Conservation (phyloP, 2,888 invertebrate species). For the Aleiodes leptofemur region DNA sequence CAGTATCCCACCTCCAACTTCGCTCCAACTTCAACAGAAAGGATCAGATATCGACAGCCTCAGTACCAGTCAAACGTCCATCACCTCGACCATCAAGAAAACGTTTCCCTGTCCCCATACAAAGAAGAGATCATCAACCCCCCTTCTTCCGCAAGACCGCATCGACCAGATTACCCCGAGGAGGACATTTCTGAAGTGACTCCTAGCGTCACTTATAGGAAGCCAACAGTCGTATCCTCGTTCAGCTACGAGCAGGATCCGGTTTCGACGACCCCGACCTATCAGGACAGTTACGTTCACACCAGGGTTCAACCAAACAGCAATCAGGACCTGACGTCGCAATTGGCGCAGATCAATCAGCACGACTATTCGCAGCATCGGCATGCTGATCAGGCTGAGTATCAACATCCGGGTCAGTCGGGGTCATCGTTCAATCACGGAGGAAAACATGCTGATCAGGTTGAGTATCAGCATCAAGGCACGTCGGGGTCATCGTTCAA, state of each 20-base stretch:
- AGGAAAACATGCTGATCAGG: constrained; percentile 14
- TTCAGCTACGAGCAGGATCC: constrained; percentile 56
- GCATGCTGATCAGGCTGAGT: constrained; percentile 46
- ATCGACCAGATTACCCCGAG: constrained; percentile 34
- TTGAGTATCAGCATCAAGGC: not conserved
- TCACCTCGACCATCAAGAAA: constrained; percentile 26
- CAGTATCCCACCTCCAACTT: constrained; percentile 54
- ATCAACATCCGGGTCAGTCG: constrained; percentile 52
- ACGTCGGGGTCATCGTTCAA: constrained; percentile 20
- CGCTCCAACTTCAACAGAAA: constrained; percentile 51
- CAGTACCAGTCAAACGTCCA: constrained; percentile 48
- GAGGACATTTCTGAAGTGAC: constrained; percentile 23
- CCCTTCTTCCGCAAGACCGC: constrained; percentile 54
- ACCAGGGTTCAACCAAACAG: constrained; percentile 53
- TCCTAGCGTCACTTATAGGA: constrained; percentile 49
- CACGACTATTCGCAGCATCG: constrained; percentile 53
- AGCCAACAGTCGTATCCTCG: constrained; percentile 58
- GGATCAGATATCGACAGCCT: constrained; percentile 53
- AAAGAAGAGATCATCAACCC: constrained; percentile 55
- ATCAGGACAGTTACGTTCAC: constrained; percentile 55
- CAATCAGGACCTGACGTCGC: constrained; percentile 51
- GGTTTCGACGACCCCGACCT: constrained; percentile 59
- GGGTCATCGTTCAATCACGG: too few species aligned
- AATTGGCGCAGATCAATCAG: constrained; percentile 52
- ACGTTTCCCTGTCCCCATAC: constrained; percentile 50